Percentiles rank a stretch among this genome's conserved stretches.
These are phyloP conservation scores for Drosophila parabipectinata DNA, from an alignment of 1,140 invertebrate species.

Conservation along the genomic window DNA sequence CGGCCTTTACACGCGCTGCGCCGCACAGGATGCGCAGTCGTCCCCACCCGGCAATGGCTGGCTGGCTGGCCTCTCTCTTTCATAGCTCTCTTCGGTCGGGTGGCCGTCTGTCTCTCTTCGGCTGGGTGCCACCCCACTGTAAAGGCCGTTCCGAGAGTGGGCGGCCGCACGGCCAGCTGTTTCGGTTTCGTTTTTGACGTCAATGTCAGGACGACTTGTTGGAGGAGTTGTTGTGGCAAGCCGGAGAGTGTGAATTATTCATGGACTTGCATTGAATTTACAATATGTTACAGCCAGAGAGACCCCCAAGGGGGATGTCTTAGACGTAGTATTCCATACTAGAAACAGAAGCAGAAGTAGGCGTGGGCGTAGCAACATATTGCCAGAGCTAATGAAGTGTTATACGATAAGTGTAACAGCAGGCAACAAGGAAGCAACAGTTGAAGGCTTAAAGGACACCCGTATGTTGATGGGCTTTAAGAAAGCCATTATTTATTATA, in stretches of 20 bases:
- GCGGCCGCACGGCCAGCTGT: slow-evolving; percentile 61
- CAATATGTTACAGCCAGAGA: slow-evolving; percentile 47
- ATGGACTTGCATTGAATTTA: slow-evolving; percentile 59
- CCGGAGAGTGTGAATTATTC: slow-evolving; percentile 68
- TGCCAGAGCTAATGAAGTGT: slow-evolving; percentile 69
- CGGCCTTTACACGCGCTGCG: slow-evolving; percentile 77
- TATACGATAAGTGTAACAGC: slow-evolving; percentile 75
- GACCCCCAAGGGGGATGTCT: slow-evolving; percentile 5
- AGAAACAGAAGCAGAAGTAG: neutral
- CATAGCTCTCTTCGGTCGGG: slow-evolving; percentile 25
- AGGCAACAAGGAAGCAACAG: slow-evolving; percentile 68
- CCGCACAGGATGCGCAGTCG: slow-evolving; percentile 73
- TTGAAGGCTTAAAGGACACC: slow-evolving; percentile 17
- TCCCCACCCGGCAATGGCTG: too few species aligned
- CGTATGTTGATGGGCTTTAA: slow-evolving; percentile 10
- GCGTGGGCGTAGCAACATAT: slow-evolving; percentile 69
- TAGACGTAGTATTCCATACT: neutral
- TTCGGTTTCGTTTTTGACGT: slow-evolving; percentile 68
- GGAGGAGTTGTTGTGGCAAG: slow-evolving; percentile 48
- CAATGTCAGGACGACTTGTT: slow-evolving; percentile 60
- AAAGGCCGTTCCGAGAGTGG: slow-evolving; percentile 32
- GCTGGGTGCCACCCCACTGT: neutral
- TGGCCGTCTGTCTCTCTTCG: slow-evolving; percentile 12
- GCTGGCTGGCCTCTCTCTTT: neutral
- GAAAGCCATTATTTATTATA: neutral